These are phyloP conservation scores for Anagrus nilaparvatae DNA, from an alignment of 1,140 invertebrate species.

Conservation along the genomic window DNA sequence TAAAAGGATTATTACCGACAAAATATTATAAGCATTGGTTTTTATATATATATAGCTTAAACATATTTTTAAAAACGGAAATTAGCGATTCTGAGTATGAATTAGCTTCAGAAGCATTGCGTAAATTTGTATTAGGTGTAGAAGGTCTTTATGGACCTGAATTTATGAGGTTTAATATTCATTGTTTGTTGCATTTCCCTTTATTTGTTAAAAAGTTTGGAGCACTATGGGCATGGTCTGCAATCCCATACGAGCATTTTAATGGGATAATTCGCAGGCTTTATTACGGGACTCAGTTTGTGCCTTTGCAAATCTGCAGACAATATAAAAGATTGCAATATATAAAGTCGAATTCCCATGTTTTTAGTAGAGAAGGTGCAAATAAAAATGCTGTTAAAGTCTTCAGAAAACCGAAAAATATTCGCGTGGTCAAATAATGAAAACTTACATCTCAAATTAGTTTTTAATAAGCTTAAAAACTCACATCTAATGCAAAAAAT, in stretches of 20 bases:
- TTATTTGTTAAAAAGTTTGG: slow-evolving; percentile 12
- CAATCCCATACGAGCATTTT: background rate
- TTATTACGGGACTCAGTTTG: slow-evolving; percentile 1
- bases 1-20: slow-evolving; percentile 8
- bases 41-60: background rate
- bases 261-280: background rate
- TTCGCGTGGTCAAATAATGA: too few relatives aligned
- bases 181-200: slow-evolving; percentile 15
- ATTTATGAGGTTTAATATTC: slow-evolving; percentile 18
- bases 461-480: too few relatives aligned
- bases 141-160: slow-evolving; percentile 11
- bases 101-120: slow-evolving; percentile 7
- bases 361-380: slow-evolving; percentile 3
- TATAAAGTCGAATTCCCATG: slow-evolving; percentile 10
- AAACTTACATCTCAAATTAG: too few relatives aligned
- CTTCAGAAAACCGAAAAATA: too few relatives aligned
- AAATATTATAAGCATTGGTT: slow-evolving; percentile 17
- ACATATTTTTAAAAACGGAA: background rate
- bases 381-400: background rate
- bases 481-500: too few relatives aligned
- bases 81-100: background rate
- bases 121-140: slow-evolving; percentile 11
- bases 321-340: slow-evolving; percentile 11
- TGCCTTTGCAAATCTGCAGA: slow-evolving; percentile 13
- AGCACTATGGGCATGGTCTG: background rate